Base-by-base conservation (phyloP, 1,140 invertebrate genomes). In the Lysiphlebus fabarum region DNA sequence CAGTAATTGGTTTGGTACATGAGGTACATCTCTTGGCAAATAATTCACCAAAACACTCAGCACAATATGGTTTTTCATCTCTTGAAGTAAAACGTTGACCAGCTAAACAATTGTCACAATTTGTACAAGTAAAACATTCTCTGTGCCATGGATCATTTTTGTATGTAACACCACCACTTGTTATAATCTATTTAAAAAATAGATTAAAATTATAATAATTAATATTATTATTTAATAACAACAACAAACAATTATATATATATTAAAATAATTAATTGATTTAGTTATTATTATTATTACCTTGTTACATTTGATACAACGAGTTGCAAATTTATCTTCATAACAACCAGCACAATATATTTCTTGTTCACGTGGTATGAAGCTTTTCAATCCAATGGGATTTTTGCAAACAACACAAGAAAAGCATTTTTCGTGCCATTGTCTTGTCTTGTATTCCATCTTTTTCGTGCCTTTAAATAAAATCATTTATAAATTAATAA, bases 381-480 rank as follows among this genome's bases (percentile, higher is more conserved):
- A 99, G 80, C 94, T 98, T 84, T 97, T 98, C 71, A 96, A 99
- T 61, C 97, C 96, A 71, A 99, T 99, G 51, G 97, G 89, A 69
- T 90, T 91, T 81, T 96, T 96, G 86, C 98, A 99, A 11, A 96
- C 91, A 65, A 91, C 91, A 83, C 97, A 99, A 75, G 91, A 93
- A 90, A 99, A 99, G 74, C 98, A 99, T 76, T 98, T 96, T 85
- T 99, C 97, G 81, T 99, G 98, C 96, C 96, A 99, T 79, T 99
- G 96, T 67, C 96, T 86, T 17, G 96, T 98, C 85, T 99, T 99
- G 86, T 99, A 99, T 81, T 99, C 97, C 96, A 99, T 99, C 86
- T 99, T 99, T 87, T 99, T 99, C 74, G 96, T 99, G 61, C 97
- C 97, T 98, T 74, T 41, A 76, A 58, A 64, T 53, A 50, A 62